Percentiles rank a stretch among this genome's conserved stretches.
These are phyloP conservation scores for Channa striata DNA, from an alignment of 2,797 vertebrate genomes.

Conservation along the genomic window DNA sequence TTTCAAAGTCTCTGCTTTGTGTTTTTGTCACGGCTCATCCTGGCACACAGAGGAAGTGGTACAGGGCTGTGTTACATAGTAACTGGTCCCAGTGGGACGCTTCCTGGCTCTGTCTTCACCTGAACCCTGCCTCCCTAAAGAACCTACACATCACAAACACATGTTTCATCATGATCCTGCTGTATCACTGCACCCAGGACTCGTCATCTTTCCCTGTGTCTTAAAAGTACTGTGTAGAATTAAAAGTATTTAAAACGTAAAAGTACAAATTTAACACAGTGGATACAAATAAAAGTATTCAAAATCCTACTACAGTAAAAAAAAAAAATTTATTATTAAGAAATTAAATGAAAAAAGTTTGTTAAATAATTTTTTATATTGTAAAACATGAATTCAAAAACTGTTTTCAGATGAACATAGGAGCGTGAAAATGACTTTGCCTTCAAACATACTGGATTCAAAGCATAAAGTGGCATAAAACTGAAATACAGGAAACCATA, in stretches of 20 bases:
- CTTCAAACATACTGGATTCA: too few relatives aligned
- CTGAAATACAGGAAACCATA: too few relatives aligned
- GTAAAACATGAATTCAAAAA: too few relatives aligned
- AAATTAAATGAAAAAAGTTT: too few relatives aligned
- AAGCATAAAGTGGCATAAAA: too few relatives aligned
- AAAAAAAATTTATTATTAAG: too few relatives aligned
- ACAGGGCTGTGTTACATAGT: constrained; percentile 66
- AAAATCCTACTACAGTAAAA: too few relatives aligned
- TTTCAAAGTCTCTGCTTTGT: background rate
- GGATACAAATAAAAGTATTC: too few relatives aligned
- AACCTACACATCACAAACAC: constrained; percentile 82
- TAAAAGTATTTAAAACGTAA: background rate
- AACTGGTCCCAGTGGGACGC: constrained; percentile 74
- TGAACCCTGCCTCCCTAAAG: constrained; percentile 76
- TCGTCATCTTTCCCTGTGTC: constrained; percentile 46
- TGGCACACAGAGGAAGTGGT: constrained; percentile 45
- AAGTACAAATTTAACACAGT: background rate
- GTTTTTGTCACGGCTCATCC: constrained; percentile 13
- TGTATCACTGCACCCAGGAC: constrained; percentile 64
- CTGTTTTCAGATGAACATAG: too few relatives aligned
- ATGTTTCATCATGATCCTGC: constrained; percentile 84
- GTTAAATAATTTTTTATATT: too few relatives aligned
- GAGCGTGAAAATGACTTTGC: too few relatives aligned
- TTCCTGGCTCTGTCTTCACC: constrained; percentile 71
- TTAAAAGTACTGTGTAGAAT: background rate